Conservation (phyloP, 2,113 vertebrate species). For the Mellivora capensis region DNA sequence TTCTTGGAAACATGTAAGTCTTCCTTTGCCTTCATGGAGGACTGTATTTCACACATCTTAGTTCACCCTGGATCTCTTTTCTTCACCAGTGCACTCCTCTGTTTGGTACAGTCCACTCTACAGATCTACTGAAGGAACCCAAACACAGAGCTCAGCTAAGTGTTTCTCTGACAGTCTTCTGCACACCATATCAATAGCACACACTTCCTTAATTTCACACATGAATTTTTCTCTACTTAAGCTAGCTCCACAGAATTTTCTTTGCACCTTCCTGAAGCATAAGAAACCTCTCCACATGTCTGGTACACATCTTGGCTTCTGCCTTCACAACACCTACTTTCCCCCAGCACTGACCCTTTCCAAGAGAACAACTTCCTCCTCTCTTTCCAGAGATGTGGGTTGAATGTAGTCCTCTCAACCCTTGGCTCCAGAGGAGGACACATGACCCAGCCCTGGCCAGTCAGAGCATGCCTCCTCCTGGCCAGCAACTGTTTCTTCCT, state of each 20-base stretch:
- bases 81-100: not conserved
- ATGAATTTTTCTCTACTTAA: not conserved
- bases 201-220: not conserved
- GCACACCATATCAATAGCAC: not conserved
- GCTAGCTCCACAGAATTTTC: not conserved
- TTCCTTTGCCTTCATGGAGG: not conserved
- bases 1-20: not conserved
- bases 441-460: not conserved
- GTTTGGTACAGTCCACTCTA: not conserved
- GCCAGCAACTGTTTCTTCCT: not conserved
- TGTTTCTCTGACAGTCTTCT: not conserved
- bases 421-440: not conserved
- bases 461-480: not conserved
- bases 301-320: not conserved
- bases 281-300: not conserved
- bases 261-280: not conserved
- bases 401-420: not conserved
- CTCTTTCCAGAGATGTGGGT: not conserved
- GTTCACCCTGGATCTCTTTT: not conserved
- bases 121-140: not conserved
- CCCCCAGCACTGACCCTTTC: not conserved
- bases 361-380: not conserved
- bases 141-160: not conserved
- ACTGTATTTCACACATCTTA: not conserved
- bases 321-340: not conserved